Percentiles rank a stretch among this genome's conserved stretches.
These are phyloP conservation scores for Argyresthia goedartella DNA, from an alignment of 2,888 invertebrate species.

Conservation along the genomic window DNA sequence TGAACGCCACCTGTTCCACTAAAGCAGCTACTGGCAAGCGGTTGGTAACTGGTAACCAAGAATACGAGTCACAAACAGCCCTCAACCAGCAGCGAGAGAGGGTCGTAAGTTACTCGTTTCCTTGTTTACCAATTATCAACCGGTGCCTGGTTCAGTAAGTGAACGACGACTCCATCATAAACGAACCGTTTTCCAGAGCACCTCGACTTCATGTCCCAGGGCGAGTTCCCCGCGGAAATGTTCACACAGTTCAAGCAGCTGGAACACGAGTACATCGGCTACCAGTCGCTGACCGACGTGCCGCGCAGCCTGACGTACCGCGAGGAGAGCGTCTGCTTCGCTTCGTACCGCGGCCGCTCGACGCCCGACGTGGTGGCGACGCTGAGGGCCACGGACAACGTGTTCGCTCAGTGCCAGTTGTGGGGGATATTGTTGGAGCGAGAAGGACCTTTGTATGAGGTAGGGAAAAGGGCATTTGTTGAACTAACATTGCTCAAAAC, in stretches of 20 bases:
- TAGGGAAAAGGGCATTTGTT: conserved; percentile 25
- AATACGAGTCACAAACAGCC: conserved; percentile 83
- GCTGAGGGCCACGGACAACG: conserved; percentile 76
- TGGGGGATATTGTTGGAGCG: conserved; percentile 85
- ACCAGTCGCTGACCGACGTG: conserved; percentile 96
- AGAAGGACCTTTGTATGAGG: conserved; percentile 84
- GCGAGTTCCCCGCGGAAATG: conserved; percentile 78
- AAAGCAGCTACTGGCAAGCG: background rate
- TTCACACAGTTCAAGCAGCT: conserved; percentile 90
- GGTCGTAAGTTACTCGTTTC: too few relatives aligned
- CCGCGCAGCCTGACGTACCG: conserved; percentile 83
- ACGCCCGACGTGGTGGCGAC: conserved; percentile 82
- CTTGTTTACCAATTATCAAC: too few relatives aligned
- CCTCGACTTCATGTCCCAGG: conserved; percentile 94
- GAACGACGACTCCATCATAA: too few relatives aligned
- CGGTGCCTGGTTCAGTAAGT: too few relatives aligned
- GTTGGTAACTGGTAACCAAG: background rate
- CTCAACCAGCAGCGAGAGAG: too few relatives aligned
- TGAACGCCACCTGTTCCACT: background rate
- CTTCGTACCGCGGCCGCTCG: conserved; percentile 74
- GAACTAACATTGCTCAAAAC: background rate
- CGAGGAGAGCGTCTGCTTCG: conserved; percentile 71
- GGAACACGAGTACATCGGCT: conserved; percentile 92
- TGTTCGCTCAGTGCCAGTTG: conserved; percentile 85
- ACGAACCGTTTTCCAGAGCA: conserved; percentile 88